A percentile compares a stretch with the other conserved stretches of the same genome.
phyloP scores from a whole-genome alignment of 2,888 invertebrate species.

The Cremastinae sp. region DNA sequence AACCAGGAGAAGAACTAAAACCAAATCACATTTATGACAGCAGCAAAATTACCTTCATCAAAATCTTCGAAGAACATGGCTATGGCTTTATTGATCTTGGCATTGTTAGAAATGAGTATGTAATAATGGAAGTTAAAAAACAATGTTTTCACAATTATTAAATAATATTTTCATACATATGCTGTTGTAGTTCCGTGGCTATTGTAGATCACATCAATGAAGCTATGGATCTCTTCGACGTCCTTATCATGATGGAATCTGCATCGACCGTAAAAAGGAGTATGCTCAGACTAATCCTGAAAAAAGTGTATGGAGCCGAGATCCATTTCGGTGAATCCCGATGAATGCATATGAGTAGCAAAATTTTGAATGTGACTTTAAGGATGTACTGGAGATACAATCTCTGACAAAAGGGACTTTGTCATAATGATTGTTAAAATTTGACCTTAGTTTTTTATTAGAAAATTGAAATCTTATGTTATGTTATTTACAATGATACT shows the following conservation, averaged over 20 bases:
- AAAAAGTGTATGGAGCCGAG: constrained; percentile 87
- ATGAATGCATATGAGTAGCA: too few species aligned
- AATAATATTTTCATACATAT: background rate
- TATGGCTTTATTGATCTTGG: constrained; percentile 88
- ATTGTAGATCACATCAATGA: constrained; percentile 83
- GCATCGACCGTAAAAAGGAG: constrained; percentile 99
- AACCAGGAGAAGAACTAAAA: constrained; percentile 82
- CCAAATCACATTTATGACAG: constrained; percentile 94
- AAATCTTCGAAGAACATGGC: constrained; percentile 86
- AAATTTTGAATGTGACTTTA: too few species aligned
- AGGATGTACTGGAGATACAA: too few species aligned
- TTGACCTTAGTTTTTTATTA: too few species aligned
- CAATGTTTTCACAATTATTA: background rate
- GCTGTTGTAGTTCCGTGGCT: constrained; percentile 82
- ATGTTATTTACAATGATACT: too few species aligned
- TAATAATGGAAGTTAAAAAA: constrained; percentile 57
- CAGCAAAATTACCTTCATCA: constrained; percentile 91
- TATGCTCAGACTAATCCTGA: constrained; percentile 90
- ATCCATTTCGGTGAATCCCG: constrained; percentile 95
- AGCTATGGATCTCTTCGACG: constrained; percentile 84
- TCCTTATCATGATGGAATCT: constrained; percentile 95
- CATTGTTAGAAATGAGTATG: constrained; percentile 90
- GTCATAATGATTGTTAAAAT: too few species aligned
- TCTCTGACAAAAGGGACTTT: too few species aligned
- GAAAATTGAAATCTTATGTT: too few species aligned